Conservation (phyloP, 2,888 invertebrate genomes). For the Zele albiditarsus region DNA sequence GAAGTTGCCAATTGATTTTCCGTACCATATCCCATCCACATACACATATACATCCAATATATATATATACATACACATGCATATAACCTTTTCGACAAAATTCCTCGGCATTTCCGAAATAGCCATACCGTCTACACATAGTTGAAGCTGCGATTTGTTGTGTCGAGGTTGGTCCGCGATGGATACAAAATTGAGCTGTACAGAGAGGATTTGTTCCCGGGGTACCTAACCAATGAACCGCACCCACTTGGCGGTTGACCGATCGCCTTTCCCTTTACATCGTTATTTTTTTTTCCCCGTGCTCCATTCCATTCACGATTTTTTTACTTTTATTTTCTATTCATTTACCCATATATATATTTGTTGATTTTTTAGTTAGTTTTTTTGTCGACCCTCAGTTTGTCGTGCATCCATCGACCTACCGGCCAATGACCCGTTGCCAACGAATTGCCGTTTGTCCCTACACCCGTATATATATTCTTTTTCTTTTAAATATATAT, state of each 20-base stretch:
- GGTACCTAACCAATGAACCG: slow-evolving; percentile 35
- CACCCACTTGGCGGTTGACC: slow-evolving; percentile 41
- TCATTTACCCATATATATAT: not conserved
- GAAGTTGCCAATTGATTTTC: slow-evolving; percentile 56
- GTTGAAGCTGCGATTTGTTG: slow-evolving; percentile 51
- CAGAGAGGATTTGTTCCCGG: slow-evolving; percentile 19
- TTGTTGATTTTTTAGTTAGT: not conserved
- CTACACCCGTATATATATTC: slow-evolving; percentile 19
- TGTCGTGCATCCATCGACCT: slow-evolving; percentile 24
- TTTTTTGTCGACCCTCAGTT: not conserved
- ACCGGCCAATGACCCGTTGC: slow-evolving; percentile 34
- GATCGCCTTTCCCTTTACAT: slow-evolving; percentile 32
- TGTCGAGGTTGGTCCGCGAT: slow-evolving; percentile 30
- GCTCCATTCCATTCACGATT: not conserved
- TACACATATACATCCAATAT: slow-evolving; percentile 29
- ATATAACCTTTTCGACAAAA: not conserved
- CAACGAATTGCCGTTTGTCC: slow-evolving; percentile 27
- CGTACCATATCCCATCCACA: slow-evolving; percentile 45
- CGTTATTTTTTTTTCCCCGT: slow-evolving; percentile 1
- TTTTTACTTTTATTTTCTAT: not conserved
- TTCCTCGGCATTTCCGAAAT: slow-evolving; percentile 50
- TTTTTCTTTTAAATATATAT: not conserved
- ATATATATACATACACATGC: not conserved
- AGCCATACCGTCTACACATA: slow-evolving; percentile 39
- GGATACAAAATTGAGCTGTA: slow-evolving; percentile 53